Evolutionary conservation across 2,113 vertebrate genomes (phyloP), one percentile per base, ranked within the genome.

Genomic region (Pteruthius melanotis): DNA sequence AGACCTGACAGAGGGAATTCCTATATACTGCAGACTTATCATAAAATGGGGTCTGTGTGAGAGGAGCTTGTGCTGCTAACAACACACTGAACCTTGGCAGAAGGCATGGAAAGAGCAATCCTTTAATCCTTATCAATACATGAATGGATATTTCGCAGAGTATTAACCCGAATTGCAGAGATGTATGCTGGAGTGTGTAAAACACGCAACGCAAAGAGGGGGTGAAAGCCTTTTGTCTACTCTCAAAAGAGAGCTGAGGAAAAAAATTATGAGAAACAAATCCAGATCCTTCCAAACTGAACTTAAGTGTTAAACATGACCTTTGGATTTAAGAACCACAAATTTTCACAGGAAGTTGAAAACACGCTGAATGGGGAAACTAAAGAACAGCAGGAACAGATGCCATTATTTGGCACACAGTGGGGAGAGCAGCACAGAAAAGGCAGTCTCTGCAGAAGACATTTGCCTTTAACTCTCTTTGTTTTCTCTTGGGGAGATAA

Each of bases 361-460:
- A 97, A 94, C 92, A 92, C 77, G 1, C 92, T 97, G 96, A 89
- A 95, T 97, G 87, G 77, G 79, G 91, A 87, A 96, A 96, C 94
- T 97, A 93, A 97, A 95, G 96, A 97, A 96, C 97, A 97, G 97
- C 97, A 97, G 97, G 97, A 97, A 93, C 97, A 97, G 97, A 97
- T 97, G 97, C 97, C 95, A 94, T 96, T 97, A 96, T 97, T 97
- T 97, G 96, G 96, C 95, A 97, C 94, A 64, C 95, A 93, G 96
- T 96, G 66, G 91, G 94, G 74, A 95, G 92, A 97, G 93, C 87
- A 76, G 90, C 26, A 7, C 71, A 88, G 93, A 97, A 96, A 95
- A 96, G 92, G 89, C 95, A 93, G 93, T 91, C 91, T 94, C 91
- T 87, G 88, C 79, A 91, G 94, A 97, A 96, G 96, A 94, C 49